Evolutionary conservation across 2,797 vertebrate genomes (phyloP), one percentile per base, ranked within the genome.

Genomic region (Salarias fasciatus): DNA sequence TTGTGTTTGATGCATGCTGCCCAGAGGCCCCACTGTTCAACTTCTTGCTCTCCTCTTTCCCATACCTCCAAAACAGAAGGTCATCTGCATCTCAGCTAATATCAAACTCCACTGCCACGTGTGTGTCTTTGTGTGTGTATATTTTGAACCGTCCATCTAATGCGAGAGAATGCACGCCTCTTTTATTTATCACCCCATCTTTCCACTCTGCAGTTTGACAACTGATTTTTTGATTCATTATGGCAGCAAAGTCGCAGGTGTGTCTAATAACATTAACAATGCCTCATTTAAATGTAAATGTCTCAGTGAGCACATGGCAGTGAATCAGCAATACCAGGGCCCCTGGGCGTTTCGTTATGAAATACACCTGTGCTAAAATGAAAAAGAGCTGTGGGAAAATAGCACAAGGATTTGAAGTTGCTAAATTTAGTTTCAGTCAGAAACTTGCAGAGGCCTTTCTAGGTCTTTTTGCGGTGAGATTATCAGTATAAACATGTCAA

Each of bases 1-100:
- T 83, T 79, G 77, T 69, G 74, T 58, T 72, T 61, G 69, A 71
- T 76, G 69, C 75, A 62, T 80, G 64, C 66, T 86, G 80, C 79
- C 83, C 73, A 33, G 10, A 66, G 71, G 83, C 64, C 51, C 51
- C 52, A 53, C 44, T 41, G 54, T 56, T 43, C 46, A 41, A 58
- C 54, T 56, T 64, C 73, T 73, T 53, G 6, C 70, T 82, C 52
- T 38, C 9, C 51, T 60, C 59, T 77, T 79, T 75, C 66, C 49
- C 69, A 69, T 66, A 65, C 46, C 64, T 41, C 42, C 54, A 28
- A 11, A 50, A 37, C 38, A 65, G 18, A 41, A 66, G 54, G 48
- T 67, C 53, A 55, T 71, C 58, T 63, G 47, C 13, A 71, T 53
- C 78, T 57, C 30, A 6, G 59, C 65, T 75, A 40, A 12, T 43